A percentile compares a stretch with the other conserved stretches of the same genome.
Conservation (phyloP, 2,797 vertebrate genomes). For the Sebastes trivittatus region DNA sequence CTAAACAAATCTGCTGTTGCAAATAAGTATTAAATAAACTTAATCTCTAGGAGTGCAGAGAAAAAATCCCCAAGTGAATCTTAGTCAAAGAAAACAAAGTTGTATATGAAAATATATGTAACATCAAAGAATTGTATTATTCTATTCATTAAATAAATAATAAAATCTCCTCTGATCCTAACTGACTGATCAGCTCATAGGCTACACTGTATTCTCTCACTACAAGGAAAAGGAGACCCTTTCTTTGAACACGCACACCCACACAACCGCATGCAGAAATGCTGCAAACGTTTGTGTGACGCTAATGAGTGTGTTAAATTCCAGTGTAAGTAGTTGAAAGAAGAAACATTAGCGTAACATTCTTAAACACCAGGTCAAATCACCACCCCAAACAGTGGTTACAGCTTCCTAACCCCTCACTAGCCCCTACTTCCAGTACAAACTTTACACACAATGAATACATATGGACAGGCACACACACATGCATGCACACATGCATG, state of each 20-base stretch:
- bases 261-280: slow-evolving; percentile 11
- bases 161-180: not conserved
- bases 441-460: slow-evolving; percentile 44
- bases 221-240: slow-evolving; percentile 7
- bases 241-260: slow-evolving; percentile 10
- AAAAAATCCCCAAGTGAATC: not conserved
- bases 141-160: not conserved
- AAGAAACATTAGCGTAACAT: slow-evolving; percentile 56
- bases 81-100: not conserved
- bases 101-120: not conserved
- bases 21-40: not conserved
- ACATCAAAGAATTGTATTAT: not conserved
- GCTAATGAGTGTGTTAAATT: slow-evolving; percentile 66
- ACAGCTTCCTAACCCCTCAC: slow-evolving; percentile 21
- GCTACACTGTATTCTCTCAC: not conserved
- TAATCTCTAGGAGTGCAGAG: not conserved
- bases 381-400: slow-evolving; percentile 65
- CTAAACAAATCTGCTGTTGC: not conserved
- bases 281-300: slow-evolving; percentile 45
- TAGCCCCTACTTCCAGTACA: slow-evolving; percentile 7
- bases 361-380: slow-evolving; percentile 60
- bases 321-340: slow-evolving; percentile 76
- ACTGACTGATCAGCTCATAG: not conserved
- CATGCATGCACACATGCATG: not conserved
- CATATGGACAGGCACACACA: slow-evolving; percentile 5